phyloP scores from a whole-genome alignment of 2,888 invertebrate genomes.

The Agelastica alni region DNA sequence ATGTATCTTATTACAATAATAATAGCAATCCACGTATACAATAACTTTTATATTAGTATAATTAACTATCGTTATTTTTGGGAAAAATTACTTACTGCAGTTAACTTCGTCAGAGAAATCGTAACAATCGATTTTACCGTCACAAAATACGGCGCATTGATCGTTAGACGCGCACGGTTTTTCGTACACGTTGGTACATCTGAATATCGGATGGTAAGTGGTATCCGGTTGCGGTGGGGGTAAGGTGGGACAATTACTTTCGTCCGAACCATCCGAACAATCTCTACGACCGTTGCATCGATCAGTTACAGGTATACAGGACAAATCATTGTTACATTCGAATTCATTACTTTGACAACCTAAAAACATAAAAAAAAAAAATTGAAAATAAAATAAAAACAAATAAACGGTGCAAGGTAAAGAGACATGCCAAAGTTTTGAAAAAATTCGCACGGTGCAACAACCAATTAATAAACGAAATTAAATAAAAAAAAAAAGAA shows the following conservation, averaged over 20 bases:
- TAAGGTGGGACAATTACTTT: constrained; percentile 60
- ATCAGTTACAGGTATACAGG: constrained; percentile 62
- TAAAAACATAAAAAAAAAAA: constrained; percentile 48
- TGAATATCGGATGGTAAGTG: constrained; percentile 35
- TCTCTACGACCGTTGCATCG: constrained; percentile 66
- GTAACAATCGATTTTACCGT: constrained; percentile 78
- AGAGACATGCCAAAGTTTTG: constrained; percentile 21
- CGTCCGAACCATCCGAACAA: constrained; percentile 65
- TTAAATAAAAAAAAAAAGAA: constrained; percentile 1
- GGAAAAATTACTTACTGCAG: constrained; percentile 63
- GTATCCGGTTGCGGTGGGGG: constrained; percentile 49
- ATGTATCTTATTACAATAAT: too few relatives aligned
- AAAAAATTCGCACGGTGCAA: constrained; percentile 27
- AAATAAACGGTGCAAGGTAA: constrained; percentile 27
- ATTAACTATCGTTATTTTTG: too few relatives aligned
- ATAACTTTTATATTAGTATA: too few relatives aligned
- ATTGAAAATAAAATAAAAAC: constrained; percentile 32
- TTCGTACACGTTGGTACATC: constrained; percentile 54
- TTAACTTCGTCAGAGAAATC: constrained; percentile 85
- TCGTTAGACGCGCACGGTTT: constrained; percentile 57
- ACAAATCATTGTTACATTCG: constrained; percentile 65
- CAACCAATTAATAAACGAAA: constrained; percentile 20
- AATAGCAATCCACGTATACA: too few relatives aligned
- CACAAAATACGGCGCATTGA: constrained; percentile 67
- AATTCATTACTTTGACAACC: constrained; percentile 70